phyloP scores from a whole-genome alignment of 2,113 vertebrate genomes.

The Jaculus jaculus region DNA sequence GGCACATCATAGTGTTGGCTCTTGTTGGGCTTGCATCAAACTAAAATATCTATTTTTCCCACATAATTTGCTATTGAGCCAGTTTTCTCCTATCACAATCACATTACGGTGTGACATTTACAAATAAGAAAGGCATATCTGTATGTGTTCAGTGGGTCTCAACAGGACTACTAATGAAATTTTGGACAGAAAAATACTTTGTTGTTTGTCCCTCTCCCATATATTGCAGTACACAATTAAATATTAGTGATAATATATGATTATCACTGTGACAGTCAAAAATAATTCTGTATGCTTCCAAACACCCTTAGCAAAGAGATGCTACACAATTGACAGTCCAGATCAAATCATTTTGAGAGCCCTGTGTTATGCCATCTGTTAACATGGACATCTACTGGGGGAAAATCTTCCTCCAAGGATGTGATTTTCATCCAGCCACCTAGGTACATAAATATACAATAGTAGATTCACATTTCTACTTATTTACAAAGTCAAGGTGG shows the following conservation, averaged over 20 bases:
- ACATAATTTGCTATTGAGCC: slow-evolving; percentile 34
- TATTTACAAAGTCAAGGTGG: not conserved
- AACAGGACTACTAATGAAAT: slow-evolving; percentile 45
- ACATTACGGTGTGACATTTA: slow-evolving; percentile 60
- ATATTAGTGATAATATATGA: slow-evolving; percentile 42
- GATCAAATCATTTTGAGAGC: not conserved
- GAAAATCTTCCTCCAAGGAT: not conserved
- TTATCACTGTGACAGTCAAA: slow-evolving; percentile 13
- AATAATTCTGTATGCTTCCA: not conserved
- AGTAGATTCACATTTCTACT: not conserved
- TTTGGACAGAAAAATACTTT: slow-evolving; percentile 53
- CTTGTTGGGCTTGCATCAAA: slow-evolving; percentile 41
- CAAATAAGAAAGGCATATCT: slow-evolving; percentile 45
- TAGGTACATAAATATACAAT: not conserved
- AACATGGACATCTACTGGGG: not conserved
- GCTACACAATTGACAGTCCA: not conserved
- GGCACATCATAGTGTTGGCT: slow-evolving; percentile 36
- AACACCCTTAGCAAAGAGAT: not conserved
- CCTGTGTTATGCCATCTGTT: not conserved
- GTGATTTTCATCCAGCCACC: not conserved
- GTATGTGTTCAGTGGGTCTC: slow-evolving; percentile 46
- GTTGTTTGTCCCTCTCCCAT: not conserved
- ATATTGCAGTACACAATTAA: slow-evolving; percentile 32
- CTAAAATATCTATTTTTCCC: slow-evolving; percentile 55
- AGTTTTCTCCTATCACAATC: slow-evolving; percentile 53